Evolutionary conservation across 2,888 invertebrate species (phyloP).

Genomic region (Nebria brevicollis): DNA sequence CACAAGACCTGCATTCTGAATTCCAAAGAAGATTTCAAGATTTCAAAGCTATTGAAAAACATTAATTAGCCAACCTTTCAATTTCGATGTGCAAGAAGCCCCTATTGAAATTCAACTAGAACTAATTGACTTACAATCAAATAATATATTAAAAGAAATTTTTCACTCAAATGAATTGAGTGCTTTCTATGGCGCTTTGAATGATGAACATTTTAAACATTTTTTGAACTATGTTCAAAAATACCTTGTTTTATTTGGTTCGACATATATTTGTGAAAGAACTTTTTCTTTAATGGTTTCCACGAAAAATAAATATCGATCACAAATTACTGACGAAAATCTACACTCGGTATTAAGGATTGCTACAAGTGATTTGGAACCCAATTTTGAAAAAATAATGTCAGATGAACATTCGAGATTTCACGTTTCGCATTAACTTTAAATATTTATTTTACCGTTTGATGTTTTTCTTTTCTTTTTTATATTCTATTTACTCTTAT

Average conservation of each 20-base stretch:
- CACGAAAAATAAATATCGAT: slow-evolving; percentile 44
- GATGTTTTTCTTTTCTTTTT: too few species aligned
- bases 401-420: too few species aligned
- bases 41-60: slow-evolving; percentile 11
- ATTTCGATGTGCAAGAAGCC: too few species aligned
- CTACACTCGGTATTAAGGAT: slow-evolving; percentile 39
- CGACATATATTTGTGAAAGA: slow-evolving; percentile 41
- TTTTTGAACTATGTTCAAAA: slow-evolving; percentile 39
- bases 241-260: slow-evolving; percentile 35
- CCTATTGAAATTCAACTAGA: too few species aligned
- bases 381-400: neutral
- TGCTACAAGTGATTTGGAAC: slow-evolving; percentile 43
- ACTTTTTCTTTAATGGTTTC: slow-evolving; percentile 44
- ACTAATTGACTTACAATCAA: neutral
- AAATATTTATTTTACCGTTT: too few species aligned
- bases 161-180: slow-evolving; percentile 41
- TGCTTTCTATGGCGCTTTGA: slow-evolving; percentile 38
- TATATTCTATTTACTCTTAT: slow-evolving; percentile 6
- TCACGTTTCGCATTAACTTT: too few species aligned
- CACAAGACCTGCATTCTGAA: slow-evolving; percentile 36
- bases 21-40: slow-evolving; percentile 41
- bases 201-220: slow-evolving; percentile 31
- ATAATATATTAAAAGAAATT: slow-evolving; percentile 39
- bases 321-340: slow-evolving; percentile 44
- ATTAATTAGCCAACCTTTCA: too few species aligned